Base-by-base conservation (phyloP, 2,797 vertebrate species). In the Falco naumanni region DNA sequence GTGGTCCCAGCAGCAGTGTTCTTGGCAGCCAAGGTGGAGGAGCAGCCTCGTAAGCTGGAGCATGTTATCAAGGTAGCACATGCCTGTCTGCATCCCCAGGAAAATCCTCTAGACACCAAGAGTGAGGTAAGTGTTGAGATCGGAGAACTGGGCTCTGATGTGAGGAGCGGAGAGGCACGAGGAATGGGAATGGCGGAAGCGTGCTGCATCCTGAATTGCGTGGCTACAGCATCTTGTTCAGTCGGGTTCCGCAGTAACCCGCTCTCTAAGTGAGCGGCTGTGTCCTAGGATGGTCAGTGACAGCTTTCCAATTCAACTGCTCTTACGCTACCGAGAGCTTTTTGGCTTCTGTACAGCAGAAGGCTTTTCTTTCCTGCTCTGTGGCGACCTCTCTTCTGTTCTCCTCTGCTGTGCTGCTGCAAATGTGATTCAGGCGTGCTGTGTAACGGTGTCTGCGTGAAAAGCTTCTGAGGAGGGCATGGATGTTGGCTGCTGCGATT, bases 1-100 rank as follows among this genome's bases (percentile, higher is more conserved):
- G 98, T 99, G 90, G 97, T 99, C 81, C 99, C 99, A 6, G 99
- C 99, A 4, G 98, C 99, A 0, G 98, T 99, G 29, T 99, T 99
- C 97, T 97, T 99, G 56, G 99, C 99, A 72, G 99, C 99, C 22
- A 99, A 99, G 96, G 99, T 99, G 34, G 99, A 99, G 93, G 99
- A 99, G 93, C 99, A 99, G 97, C 99, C 99, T 39, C 97, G 99
- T 39, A 99, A 99, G 96, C 97, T 99, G 97, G 99, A 99, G 54
- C 98, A 99, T 0, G 99, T 99, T 19, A 99, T 99, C 96, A 99
- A 99, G 94, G 99, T 99, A 90, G 99, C 99, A 34, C 99, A 99
- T 29, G 98, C 99, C 51, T 99, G 99, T 90, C 98, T 99, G 68
- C 99, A 99, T 83, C 99, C 99, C 48, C 98, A 98, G 98, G 99